phyloP scores from a whole-genome alignment of 2,888 invertebrate genomes.

The Leptura quadrifasciata region DNA sequence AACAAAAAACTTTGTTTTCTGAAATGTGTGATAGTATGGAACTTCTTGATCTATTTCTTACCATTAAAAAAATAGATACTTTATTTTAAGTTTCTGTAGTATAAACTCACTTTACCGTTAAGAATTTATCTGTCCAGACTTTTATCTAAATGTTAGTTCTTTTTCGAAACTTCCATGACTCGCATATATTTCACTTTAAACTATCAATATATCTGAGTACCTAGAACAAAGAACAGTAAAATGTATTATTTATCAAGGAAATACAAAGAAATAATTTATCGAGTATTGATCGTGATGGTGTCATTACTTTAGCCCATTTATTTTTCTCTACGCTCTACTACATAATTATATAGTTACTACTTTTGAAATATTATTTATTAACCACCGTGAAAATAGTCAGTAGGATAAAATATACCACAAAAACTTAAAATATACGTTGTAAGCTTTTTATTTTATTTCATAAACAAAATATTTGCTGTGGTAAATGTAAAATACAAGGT shows the following conservation, averaged over 20 bases:
- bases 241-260: slow-evolving; percentile 2
- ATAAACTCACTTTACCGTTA: background rate
- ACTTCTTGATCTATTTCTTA: too few relatives aligned
- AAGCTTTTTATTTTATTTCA: too few relatives aligned
- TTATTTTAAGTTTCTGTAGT: background rate
- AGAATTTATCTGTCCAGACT: background rate
- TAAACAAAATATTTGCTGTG: too few relatives aligned
- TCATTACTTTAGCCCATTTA: background rate
- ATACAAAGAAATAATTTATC: background rate
- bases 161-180: background rate
- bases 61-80: background rate
- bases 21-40: too few relatives aligned
- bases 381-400: too few relatives aligned
- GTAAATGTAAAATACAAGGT: too few relatives aligned
- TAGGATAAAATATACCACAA: too few relatives aligned
- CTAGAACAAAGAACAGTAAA: background rate
- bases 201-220: background rate
- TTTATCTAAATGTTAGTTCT: background rate
- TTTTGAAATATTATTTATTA: background rate
- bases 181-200: background rate
- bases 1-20: too few relatives aligned
- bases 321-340: background rate
- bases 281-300: background rate
- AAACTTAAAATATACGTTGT: too few relatives aligned
- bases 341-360: background rate